Evolutionary conservation across 2,888 invertebrate genomes (phyloP).

Genomic region (Gnatocerus cornutus): DNA sequence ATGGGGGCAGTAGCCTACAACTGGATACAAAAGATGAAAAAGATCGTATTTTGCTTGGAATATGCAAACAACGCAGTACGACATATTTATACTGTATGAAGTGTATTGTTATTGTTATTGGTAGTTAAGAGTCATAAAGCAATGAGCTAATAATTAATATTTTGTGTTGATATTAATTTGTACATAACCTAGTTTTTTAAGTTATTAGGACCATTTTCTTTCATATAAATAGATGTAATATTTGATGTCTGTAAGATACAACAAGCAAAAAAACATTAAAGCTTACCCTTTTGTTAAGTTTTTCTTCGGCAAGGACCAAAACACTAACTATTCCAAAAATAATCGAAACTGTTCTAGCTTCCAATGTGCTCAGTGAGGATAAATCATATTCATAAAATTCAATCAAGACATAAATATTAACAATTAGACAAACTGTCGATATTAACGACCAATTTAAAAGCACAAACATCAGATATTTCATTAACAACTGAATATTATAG

Average conservation of each 20-base stretch:
- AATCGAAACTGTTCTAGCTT: neutral
- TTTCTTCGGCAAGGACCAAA: conserved; percentile 9
- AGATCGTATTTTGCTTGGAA: conserved; percentile 26
- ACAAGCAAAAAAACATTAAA: no score
- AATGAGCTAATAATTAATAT: no score
- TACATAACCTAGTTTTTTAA: no score
- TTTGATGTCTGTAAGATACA: no score
- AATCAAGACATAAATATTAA: conserved; percentile 12
- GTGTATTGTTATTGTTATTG: no score
- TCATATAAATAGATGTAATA: no score
- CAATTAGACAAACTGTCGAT: conserved; percentile 7
- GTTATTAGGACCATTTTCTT: no score
- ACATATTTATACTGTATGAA: no score
- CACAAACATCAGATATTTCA: neutral
- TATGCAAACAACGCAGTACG: conserved; percentile 6
- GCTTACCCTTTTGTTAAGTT: conserved; percentile 22
- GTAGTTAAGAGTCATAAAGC: no score
- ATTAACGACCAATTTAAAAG: neutral
- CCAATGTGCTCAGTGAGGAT: neutral
- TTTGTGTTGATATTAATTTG: no score
- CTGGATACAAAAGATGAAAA: conserved; percentile 6
- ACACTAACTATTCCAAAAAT: conserved; percentile 9
- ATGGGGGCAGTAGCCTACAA: conserved; percentile 21
- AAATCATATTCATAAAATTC: conserved; percentile 11
- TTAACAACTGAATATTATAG: conserved; percentile 3